phyloP scores from a whole-genome alignment of 2,888 invertebrate species.

The Dasypolia templi region DNA sequence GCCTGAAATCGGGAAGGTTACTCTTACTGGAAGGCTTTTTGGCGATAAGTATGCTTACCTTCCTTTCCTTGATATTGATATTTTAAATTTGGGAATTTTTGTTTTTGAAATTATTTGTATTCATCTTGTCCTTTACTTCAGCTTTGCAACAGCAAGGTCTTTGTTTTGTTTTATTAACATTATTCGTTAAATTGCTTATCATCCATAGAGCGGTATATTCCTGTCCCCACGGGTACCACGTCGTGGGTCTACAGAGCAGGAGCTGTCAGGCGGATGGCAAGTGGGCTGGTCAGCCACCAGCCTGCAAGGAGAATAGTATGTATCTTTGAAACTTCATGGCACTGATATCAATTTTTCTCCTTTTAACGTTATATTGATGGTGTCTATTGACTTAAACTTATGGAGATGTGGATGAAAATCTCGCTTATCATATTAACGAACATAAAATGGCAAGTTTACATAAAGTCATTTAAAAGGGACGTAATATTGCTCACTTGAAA shows the following conservation, averaged over 20 bases:
- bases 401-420: no score
- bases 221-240: conserved; percentile 96
- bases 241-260: conserved; percentile 96
- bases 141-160: background rate
- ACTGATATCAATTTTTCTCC: no score
- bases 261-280: conserved; percentile 98
- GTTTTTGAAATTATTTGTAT: background rate
- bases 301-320: conserved; percentile 96
- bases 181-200: background rate
- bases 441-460: background rate
- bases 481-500: background rate
- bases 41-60: conserved; percentile 91
- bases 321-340: conserved; percentile 39
- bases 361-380: no score
- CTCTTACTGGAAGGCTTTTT: conserved; percentile 94
- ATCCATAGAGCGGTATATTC: conserved; percentile 93
- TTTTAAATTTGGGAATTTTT: no score
- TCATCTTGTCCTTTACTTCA: background rate
- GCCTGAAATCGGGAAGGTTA: conserved; percentile 94
- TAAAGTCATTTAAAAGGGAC: background rate
- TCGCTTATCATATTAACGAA: background rate
- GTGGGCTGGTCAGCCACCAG: conserved; percentile 96
- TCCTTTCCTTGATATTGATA: no score
- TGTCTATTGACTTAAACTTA: no score
- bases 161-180: background rate